These are phyloP conservation scores for Glareola pratincola DNA, from an alignment of 2,113 vertebrate genomes.

Conservation along the genomic window DNA sequence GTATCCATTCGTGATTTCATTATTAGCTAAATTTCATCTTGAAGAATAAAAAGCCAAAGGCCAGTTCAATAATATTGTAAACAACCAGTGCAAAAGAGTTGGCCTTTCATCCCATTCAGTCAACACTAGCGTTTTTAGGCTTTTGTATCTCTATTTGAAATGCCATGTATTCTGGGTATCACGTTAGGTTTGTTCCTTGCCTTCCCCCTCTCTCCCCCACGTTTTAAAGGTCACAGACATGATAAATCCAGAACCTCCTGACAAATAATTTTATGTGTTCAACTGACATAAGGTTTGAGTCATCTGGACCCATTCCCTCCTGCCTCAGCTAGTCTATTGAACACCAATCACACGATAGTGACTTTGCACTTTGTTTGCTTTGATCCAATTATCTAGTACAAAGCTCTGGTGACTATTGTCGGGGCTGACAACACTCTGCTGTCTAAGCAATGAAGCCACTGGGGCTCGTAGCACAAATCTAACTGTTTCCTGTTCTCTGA, in stretches of 20 bases:
- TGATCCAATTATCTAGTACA: slow-evolving; percentile 73
- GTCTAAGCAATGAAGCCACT: slow-evolving; percentile 74
- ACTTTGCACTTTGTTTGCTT: slow-evolving; percentile 77
- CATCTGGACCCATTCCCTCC: slow-evolving; percentile 74
- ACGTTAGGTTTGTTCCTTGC: background rate
- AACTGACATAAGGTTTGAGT: slow-evolving; percentile 56
- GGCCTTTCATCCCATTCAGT: background rate
- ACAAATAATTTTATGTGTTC: slow-evolving; percentile 53
- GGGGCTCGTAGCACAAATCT: slow-evolving; percentile 57
- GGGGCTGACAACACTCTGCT: slow-evolving; percentile 76
- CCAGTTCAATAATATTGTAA: background rate
- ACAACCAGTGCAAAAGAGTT: background rate
- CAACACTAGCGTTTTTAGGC: background rate
- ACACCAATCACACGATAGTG: slow-evolving; percentile 70
- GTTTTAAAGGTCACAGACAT: slow-evolving; percentile 16
- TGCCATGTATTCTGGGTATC: background rate
- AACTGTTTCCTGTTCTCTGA: slow-evolving; percentile 79
- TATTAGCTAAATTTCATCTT: background rate
- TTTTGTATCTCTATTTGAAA: background rate
- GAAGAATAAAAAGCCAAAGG: background rate
- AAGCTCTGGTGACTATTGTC: slow-evolving; percentile 72
- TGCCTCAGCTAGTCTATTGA: slow-evolving; percentile 88
- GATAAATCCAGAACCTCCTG: slow-evolving; percentile 68
- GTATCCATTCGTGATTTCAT: background rate
- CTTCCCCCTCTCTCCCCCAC: background rate